phyloP scores from a whole-genome alignment of 2,888 invertebrate species.

The Melanostoma mellinum region DNA sequence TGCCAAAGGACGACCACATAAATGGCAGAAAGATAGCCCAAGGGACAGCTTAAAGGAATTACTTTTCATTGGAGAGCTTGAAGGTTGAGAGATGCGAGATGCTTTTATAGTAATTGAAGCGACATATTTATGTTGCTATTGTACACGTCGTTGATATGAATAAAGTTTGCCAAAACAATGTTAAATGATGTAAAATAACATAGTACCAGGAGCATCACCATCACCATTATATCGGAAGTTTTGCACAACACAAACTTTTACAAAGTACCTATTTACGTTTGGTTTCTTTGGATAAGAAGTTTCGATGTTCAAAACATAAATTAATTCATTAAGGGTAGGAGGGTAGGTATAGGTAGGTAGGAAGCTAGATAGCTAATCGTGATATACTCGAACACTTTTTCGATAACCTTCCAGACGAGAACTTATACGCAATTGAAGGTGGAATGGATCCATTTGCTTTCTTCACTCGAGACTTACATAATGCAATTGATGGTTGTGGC shows the following conservation, averaged over 20 bases:
- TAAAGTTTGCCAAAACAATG: neutral
- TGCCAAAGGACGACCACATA: slow-evolving; percentile 36
- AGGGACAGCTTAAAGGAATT: slow-evolving; percentile 58
- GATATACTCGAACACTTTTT: slow-evolving; percentile 20
- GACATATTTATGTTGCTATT: slow-evolving; percentile 46
- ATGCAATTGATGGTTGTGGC: too few species aligned
- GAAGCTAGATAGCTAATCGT: neutral
- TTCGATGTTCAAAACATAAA: slow-evolving; percentile 12
- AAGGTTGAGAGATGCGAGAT: slow-evolving; percentile 35
- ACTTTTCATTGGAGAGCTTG: slow-evolving; percentile 46
- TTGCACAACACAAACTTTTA: neutral
- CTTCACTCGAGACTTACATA: too few species aligned
- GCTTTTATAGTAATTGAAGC: slow-evolving; percentile 58
- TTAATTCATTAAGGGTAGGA: neutral
- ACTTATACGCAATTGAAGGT: too few species aligned
- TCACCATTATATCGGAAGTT: neutral
- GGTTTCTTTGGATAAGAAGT: neutral
- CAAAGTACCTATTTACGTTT: neutral
- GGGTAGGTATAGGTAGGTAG: too few species aligned
- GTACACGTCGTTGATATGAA: neutral
- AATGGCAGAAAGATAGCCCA: slow-evolving; percentile 33
- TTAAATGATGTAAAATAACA: neutral
- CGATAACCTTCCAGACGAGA: slow-evolving; percentile 1
- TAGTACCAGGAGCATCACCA: neutral
- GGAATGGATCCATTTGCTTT: too few species aligned